These are phyloP conservation scores for Mystacornis crossleyi DNA, from an alignment of 2,113 vertebrate genomes.

Conservation along the genomic window DNA sequence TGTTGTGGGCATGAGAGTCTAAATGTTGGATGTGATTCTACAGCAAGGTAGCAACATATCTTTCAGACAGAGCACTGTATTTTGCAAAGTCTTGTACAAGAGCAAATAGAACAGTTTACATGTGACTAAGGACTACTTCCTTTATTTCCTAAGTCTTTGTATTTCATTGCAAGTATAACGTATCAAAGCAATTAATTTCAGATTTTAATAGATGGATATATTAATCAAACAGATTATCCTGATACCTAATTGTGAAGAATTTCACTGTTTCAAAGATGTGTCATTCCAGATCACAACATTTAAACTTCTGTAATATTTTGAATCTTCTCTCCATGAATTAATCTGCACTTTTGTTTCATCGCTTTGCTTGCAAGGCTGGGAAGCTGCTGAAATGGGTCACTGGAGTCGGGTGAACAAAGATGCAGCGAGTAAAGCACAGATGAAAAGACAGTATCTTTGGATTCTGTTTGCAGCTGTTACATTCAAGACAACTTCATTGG, in stretches of 20 bases:
- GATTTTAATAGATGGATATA: background rate
- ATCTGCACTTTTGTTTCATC: background rate
- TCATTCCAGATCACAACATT: rapidly evolving
- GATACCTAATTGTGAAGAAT: background rate
- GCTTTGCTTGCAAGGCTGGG: background rate
- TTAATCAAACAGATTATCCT: background rate
- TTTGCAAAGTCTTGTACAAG: background rate
- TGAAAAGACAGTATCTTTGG: background rate
- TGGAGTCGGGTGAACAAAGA: background rate
- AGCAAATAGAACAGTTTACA: background rate
- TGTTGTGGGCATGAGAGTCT: background rate
- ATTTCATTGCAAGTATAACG: background rate
- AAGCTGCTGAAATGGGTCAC: background rate
- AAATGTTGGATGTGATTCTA: background rate
- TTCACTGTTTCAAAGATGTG: background rate
- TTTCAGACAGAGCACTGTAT: background rate
- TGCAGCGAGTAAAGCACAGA: background rate
- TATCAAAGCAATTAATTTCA: background rate
- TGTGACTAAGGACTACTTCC: background rate
- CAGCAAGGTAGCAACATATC: background rate
- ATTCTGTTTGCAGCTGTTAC: conserved; percentile 1
- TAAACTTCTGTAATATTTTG: background rate
- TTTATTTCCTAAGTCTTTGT: background rate
- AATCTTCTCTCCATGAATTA: background rate
- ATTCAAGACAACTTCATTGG: background rate